These are phyloP conservation scores for Leptinotarsa peninsularis DNA, from an alignment of 2,888 invertebrate species.

Conservation along the genomic window DNA sequence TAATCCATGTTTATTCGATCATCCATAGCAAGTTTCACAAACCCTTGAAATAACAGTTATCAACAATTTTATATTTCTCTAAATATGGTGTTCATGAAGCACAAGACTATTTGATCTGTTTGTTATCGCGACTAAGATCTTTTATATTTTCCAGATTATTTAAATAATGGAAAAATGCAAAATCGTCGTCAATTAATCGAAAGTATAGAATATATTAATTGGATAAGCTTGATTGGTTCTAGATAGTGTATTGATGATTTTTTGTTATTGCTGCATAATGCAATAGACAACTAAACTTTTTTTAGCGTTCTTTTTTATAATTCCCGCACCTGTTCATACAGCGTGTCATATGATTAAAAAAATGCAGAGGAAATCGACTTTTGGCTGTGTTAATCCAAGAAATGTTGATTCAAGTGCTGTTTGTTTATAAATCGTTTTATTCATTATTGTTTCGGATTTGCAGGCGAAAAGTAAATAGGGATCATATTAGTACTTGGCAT, in stretches of 20 bases:
- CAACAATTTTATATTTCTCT: background rate
- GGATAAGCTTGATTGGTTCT: conserved; percentile 1
- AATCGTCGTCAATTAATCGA: conserved; percentile 12
- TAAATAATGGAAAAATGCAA: conserved; percentile 15
- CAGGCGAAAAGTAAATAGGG: too few species aligned
- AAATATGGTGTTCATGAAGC: background rate
- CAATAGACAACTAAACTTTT: background rate
- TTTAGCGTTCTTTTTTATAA: background rate
- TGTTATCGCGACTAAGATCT: background rate
- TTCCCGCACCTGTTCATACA: too few species aligned
- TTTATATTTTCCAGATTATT: conserved; percentile 10
- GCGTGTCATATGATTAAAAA: too few species aligned
- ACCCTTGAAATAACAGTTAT: background rate
- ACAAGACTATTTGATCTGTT: background rate
- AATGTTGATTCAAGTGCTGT: too few species aligned
- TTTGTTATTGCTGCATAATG: background rate
- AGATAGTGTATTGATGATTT: background rate
- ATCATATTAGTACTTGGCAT: too few species aligned
- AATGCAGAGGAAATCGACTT: too few species aligned
- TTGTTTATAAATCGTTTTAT: too few species aligned
- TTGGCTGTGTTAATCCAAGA: too few species aligned
- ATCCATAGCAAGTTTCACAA: background rate
- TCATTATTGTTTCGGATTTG: too few species aligned
- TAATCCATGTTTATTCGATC: background rate
- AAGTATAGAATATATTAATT: conserved; percentile 2